Evolutionary conservation across 2,888 invertebrate genomes (phyloP), one percentile per base, ranked within the genome.

Genomic region (Eristalis arbustorum): DNA sequence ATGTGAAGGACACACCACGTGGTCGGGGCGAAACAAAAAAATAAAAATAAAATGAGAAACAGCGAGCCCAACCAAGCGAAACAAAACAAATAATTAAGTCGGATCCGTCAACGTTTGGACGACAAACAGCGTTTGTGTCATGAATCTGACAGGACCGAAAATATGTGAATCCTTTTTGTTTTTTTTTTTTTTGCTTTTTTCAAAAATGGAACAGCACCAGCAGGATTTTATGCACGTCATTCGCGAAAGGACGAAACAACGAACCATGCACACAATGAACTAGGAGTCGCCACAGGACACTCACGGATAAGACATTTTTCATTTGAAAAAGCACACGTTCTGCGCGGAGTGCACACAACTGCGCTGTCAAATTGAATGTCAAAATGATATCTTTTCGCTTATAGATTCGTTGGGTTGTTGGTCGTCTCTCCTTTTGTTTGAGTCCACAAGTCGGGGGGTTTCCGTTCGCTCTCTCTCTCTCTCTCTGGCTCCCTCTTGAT

Each of bases 351-450:
- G 74, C 68, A 61, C 75, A 40, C 40, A 49, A 68, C 78, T 83
- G 78, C 22, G 75, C 87, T 83, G 87, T 87, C 87, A 87, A 87
- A 87, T 83, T 67, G 78, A 79, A 87, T 87, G 87, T 87, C 87
- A 83, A 82, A 82, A 87, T 75, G 83, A 83, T 67, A 59, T 77
- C 75, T 40, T 68, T 82, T 42, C 13, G 18, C 22, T 31, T 64
- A 63, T 34, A n/a, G 59, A 42, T 37, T 49, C 61, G 31, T 34
- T 69, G n/a, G n/a, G 61, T 25, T 80, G 57, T 73, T n/a, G 18
- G 22, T 67, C 3, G n/a, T n/a, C 8, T 64, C 23, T 72, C 57
- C 68, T 84, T 67, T 74, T 64, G 59, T 82, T 71, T 82, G 31
- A 71, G 37, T 57, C 49, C 49, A 5, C 62, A 34, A 76, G 66